A percentile compares a stretch with the other conserved stretches of the same genome.
Conservation (phyloP, 2,797 vertebrate species). For the Euphonia xanthogaster region DNA sequence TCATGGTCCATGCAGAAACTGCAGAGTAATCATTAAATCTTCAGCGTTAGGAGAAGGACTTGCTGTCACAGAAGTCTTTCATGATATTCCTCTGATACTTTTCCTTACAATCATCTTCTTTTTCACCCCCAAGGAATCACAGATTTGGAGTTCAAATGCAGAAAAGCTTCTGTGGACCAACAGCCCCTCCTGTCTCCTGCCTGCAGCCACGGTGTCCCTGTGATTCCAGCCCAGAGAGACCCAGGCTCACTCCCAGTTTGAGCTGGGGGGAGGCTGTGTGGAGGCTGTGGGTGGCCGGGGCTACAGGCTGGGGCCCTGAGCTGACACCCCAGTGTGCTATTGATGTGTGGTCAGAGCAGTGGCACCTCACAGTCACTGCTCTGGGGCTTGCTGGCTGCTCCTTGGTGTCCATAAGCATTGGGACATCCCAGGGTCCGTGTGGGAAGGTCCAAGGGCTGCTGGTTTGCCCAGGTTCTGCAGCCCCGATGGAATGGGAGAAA, state of each 20-base stretch:
- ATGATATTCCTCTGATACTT: background rate
- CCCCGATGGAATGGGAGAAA: background rate
- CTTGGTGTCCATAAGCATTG: background rate
- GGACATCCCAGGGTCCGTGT: background rate
- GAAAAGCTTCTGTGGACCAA: background rate
- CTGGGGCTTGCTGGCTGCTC: background rate
- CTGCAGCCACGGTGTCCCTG: fast-evolving
- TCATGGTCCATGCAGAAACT: background rate
- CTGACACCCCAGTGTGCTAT: fast-evolving
- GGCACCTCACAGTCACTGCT: fast-evolving
- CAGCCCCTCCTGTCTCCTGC: background rate
- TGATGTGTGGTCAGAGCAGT: fast-evolving
- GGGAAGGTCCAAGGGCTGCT: background rate
- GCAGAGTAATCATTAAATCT: background rate
- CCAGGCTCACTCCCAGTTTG: fast-evolving
- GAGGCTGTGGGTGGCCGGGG: fast-evolving
- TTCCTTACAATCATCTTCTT: background rate
- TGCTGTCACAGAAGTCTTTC: background rate
- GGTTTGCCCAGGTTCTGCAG: background rate
- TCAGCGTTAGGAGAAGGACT: background rate
- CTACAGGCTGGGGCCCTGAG: background rate
- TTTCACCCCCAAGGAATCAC: background rate
- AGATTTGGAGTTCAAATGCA: background rate
- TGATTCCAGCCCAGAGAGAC: background rate
- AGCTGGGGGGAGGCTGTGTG: fast-evolving